Percentiles rank a stretch among this genome's conserved stretches.
Conservation (phyloP, 2,888 invertebrate species). For the Dryobota labecula region DNA sequence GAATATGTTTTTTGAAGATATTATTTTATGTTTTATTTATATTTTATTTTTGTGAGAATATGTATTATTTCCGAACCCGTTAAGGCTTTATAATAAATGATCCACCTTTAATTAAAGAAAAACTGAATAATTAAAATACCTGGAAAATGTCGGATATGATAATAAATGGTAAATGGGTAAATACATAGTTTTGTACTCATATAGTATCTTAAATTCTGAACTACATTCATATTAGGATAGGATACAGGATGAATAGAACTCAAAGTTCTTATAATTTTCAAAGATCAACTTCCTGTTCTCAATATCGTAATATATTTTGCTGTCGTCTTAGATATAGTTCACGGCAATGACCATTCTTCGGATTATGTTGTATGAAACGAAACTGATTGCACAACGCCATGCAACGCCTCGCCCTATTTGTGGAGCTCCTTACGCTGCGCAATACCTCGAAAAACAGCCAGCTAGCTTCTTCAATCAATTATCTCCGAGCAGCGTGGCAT, state of each 20-base stretch:
- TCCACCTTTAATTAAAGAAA: conserved; percentile 7
- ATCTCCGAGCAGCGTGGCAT: not conserved
- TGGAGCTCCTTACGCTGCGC: not conserved
- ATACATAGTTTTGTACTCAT: conserved; percentile 25
- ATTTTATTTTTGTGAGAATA: conserved; percentile 37
- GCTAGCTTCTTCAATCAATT: not conserved
- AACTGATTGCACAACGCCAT: not conserved
- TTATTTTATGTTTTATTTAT: conserved; percentile 25
- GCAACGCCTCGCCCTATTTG: not conserved
- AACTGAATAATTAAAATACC: conserved; percentile 27
- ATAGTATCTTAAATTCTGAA: not conserved
- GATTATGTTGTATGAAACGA: not conserved
- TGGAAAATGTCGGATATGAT: conserved; percentile 86
- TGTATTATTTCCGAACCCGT: conserved; percentile 29
- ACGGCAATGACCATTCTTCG: not conserved
- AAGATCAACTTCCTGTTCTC: not conserved
- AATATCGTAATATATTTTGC: not conserved
- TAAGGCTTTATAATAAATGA: conserved; percentile 34
- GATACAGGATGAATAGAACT: not conserved
- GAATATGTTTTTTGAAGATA: conserved; percentile 37
- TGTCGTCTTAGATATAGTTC: not conserved
- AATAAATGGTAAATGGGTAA: conserved; percentile 86
- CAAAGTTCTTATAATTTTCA: not conserved
- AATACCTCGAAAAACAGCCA: not conserved
- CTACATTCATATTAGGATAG: not conserved